A percentile compares a stretch with the other conserved stretches of the same genome.
These are phyloP conservation scores for Drosophila paulistorum DNA, from an alignment of 1,140 invertebrate species.

Conservation along the genomic window DNA sequence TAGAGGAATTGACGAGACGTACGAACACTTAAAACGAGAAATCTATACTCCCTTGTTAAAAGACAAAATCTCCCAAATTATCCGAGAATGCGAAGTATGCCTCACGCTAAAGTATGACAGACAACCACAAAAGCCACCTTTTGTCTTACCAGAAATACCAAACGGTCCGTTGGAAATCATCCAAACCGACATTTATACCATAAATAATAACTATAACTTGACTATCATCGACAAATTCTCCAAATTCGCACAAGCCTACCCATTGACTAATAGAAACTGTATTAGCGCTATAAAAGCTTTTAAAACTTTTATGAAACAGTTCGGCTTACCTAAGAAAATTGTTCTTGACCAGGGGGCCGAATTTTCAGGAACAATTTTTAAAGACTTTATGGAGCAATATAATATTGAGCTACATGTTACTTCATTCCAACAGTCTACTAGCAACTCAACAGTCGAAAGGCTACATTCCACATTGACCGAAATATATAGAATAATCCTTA, in stretches of 20 bases:
- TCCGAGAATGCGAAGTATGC: neutral
- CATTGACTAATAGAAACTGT: neutral
- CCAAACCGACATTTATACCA: neutral
- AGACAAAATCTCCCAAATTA: neutral
- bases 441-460: slow-evolving; percentile 2
- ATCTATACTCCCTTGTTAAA: slow-evolving; percentile 19
- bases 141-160: slow-evolving; percentile 10
- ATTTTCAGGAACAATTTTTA: slow-evolving; percentile 4
- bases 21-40: slow-evolving; percentile 5
- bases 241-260: slow-evolving; percentile 13
- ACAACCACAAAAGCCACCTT: slow-evolving; percentile 14
- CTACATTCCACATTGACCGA: slow-evolving; percentile 26
- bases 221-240: slow-evolving; percentile 25
- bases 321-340: neutral
- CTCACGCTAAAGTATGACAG: slow-evolving; percentile 12
- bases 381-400: neutral
- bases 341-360: neutral
- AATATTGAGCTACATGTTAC: neutral
- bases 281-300: neutral
- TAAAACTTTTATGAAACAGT: neutral
- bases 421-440: too few species aligned
- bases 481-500: slow-evolving; percentile 20
- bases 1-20: slow-evolving; percentile 11
- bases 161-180: slow-evolving; percentile 7
- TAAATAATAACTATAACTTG: slow-evolving; percentile 7